Base-by-base conservation (phyloP, 2,888 invertebrate species). In the Ctena decussata region DNA sequence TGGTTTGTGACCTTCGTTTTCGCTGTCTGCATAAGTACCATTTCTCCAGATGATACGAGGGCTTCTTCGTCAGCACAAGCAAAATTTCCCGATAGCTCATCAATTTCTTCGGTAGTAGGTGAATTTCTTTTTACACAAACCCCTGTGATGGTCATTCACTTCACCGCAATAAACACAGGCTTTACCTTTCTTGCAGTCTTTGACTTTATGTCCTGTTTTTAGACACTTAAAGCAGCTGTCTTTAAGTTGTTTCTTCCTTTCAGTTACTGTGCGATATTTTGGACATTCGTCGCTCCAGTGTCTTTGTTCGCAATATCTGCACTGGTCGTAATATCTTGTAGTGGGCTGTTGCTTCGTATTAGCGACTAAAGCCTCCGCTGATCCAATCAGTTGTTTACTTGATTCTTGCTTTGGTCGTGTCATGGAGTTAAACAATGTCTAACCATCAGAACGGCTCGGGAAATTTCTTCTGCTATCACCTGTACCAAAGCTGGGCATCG, bases 221-320 rank as follows among this genome's bases (percentile, higher is more conserved):
- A 76, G 39, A 39, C 76, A 76, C 39, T n/a, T n/a, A 49, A 37
- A 76, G 49, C 76, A 76, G 37, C 69, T 76, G 3, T 37, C 37
- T 39, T 44, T 76, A 3, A 74, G 44, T 27, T 49, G 21, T 21
- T 32, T 46, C n/a, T 75, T 75, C n/a, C 77, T 39, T 46, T 44
- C 69, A 6, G 3, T 12, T 18, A 77, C 39, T 11, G 65, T 77
- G 18, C 44, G 37, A 35, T 44, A 77, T 69, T 77, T 65, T 1
- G 18, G 37, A 65, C 69, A 69, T n/a, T 77, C 44, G 39, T 77
- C 77, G 32, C 77, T 77, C 65, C 77, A 69, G 60, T 60, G 60
- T 60, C 60, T 60, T 60, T 60, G 27, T 11, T 60, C 27, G 21
- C 60, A 60, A 30, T 27, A 60, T 30, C 30, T 24, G 60, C 60